Conservation (phyloP, 2,113 vertebrate species). For the Phoxinus phoxinus region DNA sequence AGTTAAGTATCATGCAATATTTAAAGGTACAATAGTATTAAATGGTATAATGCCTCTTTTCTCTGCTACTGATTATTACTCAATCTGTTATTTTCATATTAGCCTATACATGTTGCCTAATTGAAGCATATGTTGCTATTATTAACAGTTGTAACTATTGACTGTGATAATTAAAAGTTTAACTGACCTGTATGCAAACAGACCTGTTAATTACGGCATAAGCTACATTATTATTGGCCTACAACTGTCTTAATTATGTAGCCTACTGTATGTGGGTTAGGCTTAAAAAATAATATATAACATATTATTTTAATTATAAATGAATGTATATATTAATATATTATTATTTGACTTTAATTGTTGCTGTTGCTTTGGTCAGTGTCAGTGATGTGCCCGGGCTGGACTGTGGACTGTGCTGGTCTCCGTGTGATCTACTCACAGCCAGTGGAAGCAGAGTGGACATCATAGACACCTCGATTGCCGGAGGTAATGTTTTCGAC, state of each 20-base stretch:
- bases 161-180: background rate
- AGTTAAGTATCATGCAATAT: background rate
- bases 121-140: background rate
- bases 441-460: constrained; percentile 27
- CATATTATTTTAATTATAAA: background rate
- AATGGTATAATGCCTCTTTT: background rate
- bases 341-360: background rate
- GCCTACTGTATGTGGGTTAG: background rate
- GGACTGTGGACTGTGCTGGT: background rate
- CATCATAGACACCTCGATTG: constrained; percentile 39
- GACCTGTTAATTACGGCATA: background rate
- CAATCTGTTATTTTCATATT: background rate
- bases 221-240: background rate
- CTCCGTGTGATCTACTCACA: constrained; percentile 27
- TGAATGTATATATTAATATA: background rate
- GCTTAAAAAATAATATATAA: background rate
- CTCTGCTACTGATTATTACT: background rate
- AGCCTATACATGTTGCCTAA: background rate
- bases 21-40: background rate
- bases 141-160: background rate
- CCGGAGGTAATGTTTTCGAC: constrained; percentile 44
- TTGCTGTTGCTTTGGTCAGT: background rate
- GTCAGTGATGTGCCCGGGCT: background rate
- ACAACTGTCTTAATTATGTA: background rate
- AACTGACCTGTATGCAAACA: background rate